Evolutionary conservation across 1,140 invertebrate genomes (phyloP).

Genomic region (Bicyclus anynana): DNA sequence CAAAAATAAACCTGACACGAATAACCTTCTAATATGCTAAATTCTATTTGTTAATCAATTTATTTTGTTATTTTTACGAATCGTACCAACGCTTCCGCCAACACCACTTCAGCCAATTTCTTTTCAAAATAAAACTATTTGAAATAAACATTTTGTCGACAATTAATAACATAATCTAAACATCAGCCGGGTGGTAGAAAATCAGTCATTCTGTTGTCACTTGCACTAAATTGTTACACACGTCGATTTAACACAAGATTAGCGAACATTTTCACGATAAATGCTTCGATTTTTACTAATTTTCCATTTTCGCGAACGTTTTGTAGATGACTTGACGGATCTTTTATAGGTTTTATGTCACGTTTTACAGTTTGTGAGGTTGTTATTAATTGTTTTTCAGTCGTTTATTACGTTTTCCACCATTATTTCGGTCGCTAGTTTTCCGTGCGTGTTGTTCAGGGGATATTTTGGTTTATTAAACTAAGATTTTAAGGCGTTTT

Average conservation of each 20-base stretch:
- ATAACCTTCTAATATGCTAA: neutral
- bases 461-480: slow-evolving; percentile 47
- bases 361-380: slow-evolving; percentile 33
- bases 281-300: neutral
- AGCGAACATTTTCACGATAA: neutral
- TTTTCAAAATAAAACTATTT: slow-evolving; percentile 46
- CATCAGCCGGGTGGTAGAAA: slow-evolving; percentile 49
- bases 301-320: slow-evolving; percentile 16
- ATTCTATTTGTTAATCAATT: slow-evolving; percentile 1
- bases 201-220: slow-evolving; percentile 45
- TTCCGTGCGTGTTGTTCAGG: slow-evolving; percentile 26
- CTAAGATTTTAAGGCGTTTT: slow-evolving; percentile 50
- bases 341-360: slow-evolving; percentile 42
- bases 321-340: slow-evolving; percentile 23
- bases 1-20: slow-evolving; percentile 18
- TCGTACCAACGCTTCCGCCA: slow-evolving; percentile 63
- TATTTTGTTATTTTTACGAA: neutral
- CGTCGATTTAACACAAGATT: neutral
- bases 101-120: slow-evolving; percentile 59
- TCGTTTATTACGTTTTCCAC: slow-evolving; percentile 17
- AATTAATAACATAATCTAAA: slow-evolving; percentile 29
- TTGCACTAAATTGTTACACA: neutral
- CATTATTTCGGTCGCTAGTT: slow-evolving; percentile 22
- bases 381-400: slow-evolving; percentile 26
- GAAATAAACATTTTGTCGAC: slow-evolving; percentile 33